phyloP scores from a whole-genome alignment of 2,113 vertebrate species.

The Hippoglossus stenolepis region DNA sequence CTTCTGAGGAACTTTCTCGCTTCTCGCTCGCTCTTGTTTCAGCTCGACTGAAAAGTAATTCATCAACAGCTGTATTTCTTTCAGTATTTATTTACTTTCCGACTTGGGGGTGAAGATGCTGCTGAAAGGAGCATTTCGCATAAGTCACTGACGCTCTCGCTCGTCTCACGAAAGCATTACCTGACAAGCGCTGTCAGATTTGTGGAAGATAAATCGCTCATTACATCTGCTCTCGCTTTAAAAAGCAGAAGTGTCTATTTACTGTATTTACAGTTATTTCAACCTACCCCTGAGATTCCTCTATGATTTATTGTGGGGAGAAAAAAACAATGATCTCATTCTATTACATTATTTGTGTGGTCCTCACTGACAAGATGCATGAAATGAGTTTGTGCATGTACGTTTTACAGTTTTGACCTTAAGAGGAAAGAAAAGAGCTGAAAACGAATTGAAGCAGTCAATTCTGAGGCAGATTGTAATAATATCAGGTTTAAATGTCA shows the following conservation, averaged over 20 bases:
- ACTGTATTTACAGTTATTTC: constrained; percentile 14
- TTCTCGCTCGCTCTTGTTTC: constrained; percentile 8
- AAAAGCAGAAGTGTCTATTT: background rate
- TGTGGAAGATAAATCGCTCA: constrained; percentile 3
- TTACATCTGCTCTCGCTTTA: background rate
- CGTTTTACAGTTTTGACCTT: background rate
- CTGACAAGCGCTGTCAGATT: background rate
- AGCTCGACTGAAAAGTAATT: constrained; percentile 10
- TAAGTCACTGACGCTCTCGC: background rate
- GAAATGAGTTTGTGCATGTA: background rate
- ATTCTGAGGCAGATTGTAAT: no score
- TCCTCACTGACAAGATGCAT: constrained; percentile 1
- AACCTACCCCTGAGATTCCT: no score
- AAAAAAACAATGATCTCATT: constrained; percentile 42
- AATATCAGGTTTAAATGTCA: no score
- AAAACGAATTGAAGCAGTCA: no score
- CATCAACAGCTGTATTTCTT: background rate
- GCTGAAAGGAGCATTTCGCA: constrained; percentile 12
- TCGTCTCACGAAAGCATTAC: constrained; percentile 27
- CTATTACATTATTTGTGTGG: constrained; percentile 33
- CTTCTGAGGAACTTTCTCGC: constrained; percentile 28
- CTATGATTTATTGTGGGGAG: constrained; percentile 32
- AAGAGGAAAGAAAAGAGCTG: no score
- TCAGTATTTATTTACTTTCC: background rate
- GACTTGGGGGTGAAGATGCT: background rate